Conservation (phyloP, 2,113 vertebrate species). For the Forbesichthys agassizii region DNA sequence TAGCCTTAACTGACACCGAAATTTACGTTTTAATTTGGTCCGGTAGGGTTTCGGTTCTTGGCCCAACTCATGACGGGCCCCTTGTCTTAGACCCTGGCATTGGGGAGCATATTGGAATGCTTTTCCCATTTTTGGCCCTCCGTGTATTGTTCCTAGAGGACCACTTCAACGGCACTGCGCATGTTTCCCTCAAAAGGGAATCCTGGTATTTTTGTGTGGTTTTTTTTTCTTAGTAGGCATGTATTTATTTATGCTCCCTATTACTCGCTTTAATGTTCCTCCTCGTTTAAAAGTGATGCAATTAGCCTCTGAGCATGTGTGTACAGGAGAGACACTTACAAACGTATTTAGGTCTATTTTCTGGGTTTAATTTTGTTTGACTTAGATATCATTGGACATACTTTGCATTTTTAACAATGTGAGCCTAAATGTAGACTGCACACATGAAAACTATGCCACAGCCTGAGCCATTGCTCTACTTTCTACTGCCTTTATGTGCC, state of each 20-base stretch:
- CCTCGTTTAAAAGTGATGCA: background rate
- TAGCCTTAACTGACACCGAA: no score
- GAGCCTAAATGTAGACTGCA: conserved; percentile 39
- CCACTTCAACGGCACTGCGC: conserved; percentile 61
- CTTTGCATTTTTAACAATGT: conserved; percentile 46
- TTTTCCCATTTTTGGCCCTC: conserved; percentile 82
- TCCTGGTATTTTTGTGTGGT: background rate
- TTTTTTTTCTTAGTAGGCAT: background rate
- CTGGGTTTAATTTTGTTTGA: background rate
- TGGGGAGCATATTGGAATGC: conserved; percentile 72
- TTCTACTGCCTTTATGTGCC: conserved; percentile 59
- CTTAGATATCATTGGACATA: conserved; percentile 42
- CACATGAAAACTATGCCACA: conserved; percentile 48
- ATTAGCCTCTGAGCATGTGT: conserved; percentile 11
- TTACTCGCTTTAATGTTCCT: background rate
- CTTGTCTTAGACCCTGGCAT: conserved; percentile 23
- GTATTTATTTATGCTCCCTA: background rate
- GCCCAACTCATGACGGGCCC: no score
- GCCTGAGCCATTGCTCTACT: conserved; percentile 60
- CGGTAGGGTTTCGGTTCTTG: no score
- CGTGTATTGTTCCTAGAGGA: conserved; percentile 66
- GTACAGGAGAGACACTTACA: background rate
- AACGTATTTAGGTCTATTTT: background rate
- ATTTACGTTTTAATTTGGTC: no score
- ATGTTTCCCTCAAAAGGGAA: conserved; percentile 36